phyloP scores from a whole-genome alignment of 2,888 invertebrate species.

The Melikaiella ostensackeni region DNA sequence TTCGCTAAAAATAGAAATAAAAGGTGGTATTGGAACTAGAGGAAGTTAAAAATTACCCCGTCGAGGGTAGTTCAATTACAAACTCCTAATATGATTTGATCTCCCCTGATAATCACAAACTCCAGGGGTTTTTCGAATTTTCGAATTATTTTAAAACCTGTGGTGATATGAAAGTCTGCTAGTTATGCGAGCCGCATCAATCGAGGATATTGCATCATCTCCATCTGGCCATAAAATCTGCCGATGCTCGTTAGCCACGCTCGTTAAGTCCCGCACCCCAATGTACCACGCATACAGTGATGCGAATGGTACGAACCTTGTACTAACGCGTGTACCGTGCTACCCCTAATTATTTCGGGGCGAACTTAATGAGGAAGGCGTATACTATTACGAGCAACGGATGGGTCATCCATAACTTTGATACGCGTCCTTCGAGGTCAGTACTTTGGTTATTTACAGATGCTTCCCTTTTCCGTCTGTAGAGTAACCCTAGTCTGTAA shows the following conservation, averaged over 20 bases:
- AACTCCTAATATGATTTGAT: no score
- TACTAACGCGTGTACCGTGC: slow-evolving; percentile 51
- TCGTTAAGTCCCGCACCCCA: slow-evolving; percentile 71
- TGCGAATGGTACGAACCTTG: slow-evolving; percentile 41
- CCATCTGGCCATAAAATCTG: slow-evolving; percentile 75
- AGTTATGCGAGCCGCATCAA: slow-evolving; percentile 63
- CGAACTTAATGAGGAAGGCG: slow-evolving; percentile 65
- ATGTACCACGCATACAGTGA: slow-evolving; percentile 54
- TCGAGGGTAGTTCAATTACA: no score
- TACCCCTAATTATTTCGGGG: slow-evolving; percentile 71
- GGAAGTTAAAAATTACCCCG: not conserved
- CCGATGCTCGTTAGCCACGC: slow-evolving; percentile 74
- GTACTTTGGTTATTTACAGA: slow-evolving; percentile 37
- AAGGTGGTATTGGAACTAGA: not conserved
- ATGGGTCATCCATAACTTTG: slow-evolving; percentile 49
- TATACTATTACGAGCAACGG: slow-evolving; percentile 52
- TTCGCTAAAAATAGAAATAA: not conserved
- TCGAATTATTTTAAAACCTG: not conserved
- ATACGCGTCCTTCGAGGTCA: slow-evolving; percentile 54
- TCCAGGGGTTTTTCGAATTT: not conserved
- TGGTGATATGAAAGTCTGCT: slow-evolving; percentile 29
- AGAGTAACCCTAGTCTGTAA: not conserved
- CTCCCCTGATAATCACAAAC: not conserved
- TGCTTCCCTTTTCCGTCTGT: not conserved
- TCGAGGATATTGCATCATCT: slow-evolving; percentile 74